Evolutionary conservation across 2,113 vertebrate genomes (phyloP).

Genomic region (Amphiprion percula): DNA sequence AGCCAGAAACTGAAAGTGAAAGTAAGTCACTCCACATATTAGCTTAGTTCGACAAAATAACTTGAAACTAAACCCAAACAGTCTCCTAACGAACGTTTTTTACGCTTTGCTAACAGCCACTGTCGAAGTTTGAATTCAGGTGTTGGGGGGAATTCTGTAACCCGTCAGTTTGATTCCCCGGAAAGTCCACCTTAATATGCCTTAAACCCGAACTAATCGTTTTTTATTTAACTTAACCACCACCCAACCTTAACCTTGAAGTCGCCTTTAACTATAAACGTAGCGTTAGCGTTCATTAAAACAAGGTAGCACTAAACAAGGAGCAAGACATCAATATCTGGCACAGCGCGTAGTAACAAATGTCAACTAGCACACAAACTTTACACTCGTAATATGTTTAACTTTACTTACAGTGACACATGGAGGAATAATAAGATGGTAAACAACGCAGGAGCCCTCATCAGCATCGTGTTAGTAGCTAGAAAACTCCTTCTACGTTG

Average conservation of each 20-base stretch:
- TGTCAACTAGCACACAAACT: not conserved
- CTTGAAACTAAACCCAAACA: too few relatives aligned
- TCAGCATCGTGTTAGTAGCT: not conserved
- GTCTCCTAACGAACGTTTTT: too few relatives aligned
- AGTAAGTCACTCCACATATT: not conserved
- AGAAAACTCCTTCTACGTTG: not conserved
- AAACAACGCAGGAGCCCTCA: not conserved
- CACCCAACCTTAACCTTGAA: not conserved
- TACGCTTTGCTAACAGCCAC: too few relatives aligned
- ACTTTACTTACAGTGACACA: constrained; percentile 33
- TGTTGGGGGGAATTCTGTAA: not conserved
- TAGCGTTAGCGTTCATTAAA: not conserved
- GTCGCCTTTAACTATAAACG: not conserved
- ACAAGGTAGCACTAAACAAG: not conserved
- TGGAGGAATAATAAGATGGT: not conserved
- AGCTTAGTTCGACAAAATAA: too few relatives aligned
- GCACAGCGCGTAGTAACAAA: not conserved
- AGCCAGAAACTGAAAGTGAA: constrained; percentile 5
- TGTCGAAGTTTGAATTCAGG: not conserved
- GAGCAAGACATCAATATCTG: not conserved
- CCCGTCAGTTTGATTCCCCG: fast-evolving
- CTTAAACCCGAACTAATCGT: not conserved
- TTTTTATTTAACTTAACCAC: not conserved
- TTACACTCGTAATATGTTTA: fast-evolving
- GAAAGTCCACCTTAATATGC: not conserved